phyloP scores from a whole-genome alignment of 2,888 invertebrate genomes.

The Leptinotarsa peninsularis region DNA sequence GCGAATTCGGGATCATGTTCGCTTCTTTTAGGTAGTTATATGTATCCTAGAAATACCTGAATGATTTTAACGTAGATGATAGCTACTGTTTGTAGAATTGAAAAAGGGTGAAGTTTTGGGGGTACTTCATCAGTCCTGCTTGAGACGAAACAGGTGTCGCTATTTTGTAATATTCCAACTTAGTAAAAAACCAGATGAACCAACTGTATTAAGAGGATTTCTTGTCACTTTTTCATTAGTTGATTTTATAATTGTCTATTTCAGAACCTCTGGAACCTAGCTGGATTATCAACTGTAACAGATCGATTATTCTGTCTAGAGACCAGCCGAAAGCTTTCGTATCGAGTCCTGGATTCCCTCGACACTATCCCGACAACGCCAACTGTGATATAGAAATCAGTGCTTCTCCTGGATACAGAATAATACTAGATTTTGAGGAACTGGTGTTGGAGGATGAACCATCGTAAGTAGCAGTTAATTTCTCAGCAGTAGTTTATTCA shows the following conservation, averaged over 20 bases:
- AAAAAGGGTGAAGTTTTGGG: no score
- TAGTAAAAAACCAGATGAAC: no score
- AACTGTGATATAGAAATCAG: constrained; percentile 79
- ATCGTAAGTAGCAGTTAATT: constrained; percentile 69
- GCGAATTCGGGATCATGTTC: no score
- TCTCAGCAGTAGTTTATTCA: background rate
- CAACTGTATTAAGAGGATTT: background rate
- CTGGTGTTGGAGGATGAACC: constrained; percentile 81
- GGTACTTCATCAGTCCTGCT: no score
- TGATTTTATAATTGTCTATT: constrained; percentile 38
- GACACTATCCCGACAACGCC: constrained; percentile 80
- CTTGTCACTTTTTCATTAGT: background rate
- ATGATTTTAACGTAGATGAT: no score
- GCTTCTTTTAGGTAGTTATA: no score
- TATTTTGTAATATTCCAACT: no score
- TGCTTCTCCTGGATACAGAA: constrained; percentile 77
- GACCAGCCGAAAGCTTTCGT: constrained; percentile 76
- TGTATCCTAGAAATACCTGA: no score
- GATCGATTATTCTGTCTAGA: constrained; percentile 74
- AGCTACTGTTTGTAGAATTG: no score
- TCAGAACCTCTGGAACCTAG: constrained; percentile 66
- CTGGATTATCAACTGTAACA: constrained; percentile 74
- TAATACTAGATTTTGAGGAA: constrained; percentile 81
- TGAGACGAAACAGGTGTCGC: no score
- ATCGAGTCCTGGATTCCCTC: constrained; percentile 86